phyloP scores from a whole-genome alignment of 2,888 invertebrate genomes.

The Brachynemurus nebulosus region DNA sequence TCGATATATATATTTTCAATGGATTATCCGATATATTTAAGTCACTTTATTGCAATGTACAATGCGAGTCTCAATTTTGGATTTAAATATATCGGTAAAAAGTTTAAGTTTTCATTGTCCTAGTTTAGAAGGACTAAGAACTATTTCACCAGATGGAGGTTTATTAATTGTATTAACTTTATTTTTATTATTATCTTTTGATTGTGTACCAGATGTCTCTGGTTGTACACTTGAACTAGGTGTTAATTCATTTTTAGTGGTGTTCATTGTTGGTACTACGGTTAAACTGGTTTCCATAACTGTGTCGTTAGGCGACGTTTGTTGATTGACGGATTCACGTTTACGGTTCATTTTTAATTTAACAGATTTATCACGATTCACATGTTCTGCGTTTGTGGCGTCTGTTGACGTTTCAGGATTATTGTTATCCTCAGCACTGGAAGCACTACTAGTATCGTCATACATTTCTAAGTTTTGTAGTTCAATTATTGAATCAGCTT shows the following conservation, averaged over 20 bases:
- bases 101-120: slow-evolving; percentile 31
- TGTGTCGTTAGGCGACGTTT: not conserved
- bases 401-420: not conserved
- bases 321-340: slow-evolving; percentile 8
- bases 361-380: not conserved
- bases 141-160: slow-evolving; percentile 43
- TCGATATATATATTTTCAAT: not conserved
- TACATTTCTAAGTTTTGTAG: slow-evolving; percentile 30
- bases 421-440: slow-evolving; percentile 12
- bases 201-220: not conserved
- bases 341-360: slow-evolving; percentile 9
- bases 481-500: slow-evolving; percentile 24
- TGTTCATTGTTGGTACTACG: not conserved
- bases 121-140: slow-evolving; percentile 48
- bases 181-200: not conserved
- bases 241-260: not conserved
- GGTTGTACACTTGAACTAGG: not conserved
- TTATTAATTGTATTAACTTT: slow-evolving; percentile 19
- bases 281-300: slow-evolving; percentile 10
- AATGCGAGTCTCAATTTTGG: too few relatives aligned
- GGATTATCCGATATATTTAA: not conserved
- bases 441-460: slow-evolving; percentile 27
- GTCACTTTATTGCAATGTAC: too few relatives aligned
- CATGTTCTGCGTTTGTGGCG: too few relatives aligned
- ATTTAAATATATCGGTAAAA: too few relatives aligned